These are phyloP conservation scores for Microchrysa polita DNA, from an alignment of 2,888 invertebrate species.

Conservation along the genomic window DNA sequence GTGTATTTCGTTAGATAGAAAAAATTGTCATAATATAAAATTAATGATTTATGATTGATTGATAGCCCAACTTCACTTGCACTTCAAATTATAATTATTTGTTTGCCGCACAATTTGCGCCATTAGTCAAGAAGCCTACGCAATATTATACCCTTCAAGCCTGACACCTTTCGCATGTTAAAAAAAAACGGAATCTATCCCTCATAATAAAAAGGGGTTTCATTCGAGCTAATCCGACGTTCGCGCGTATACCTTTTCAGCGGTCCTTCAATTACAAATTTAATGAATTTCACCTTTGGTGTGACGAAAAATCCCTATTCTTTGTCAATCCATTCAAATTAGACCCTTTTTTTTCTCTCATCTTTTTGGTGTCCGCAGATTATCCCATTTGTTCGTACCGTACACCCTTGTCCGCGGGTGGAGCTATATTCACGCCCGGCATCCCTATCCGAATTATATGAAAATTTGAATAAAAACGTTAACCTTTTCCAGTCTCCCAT, in stretches of 20 bases:
- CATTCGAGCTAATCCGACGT: too few relatives aligned
- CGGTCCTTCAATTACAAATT: background rate
- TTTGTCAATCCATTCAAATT: constrained; percentile 1
- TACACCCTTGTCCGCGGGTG: background rate
- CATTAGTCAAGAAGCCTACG: too few relatives aligned
- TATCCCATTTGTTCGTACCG: background rate
- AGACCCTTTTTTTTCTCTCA: background rate
- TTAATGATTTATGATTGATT: too few relatives aligned
- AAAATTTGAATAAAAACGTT: constrained; percentile 40
- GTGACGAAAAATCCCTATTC: background rate
- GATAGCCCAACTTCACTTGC: too few relatives aligned
- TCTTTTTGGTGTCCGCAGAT: background rate
- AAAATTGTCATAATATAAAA: too few relatives aligned
- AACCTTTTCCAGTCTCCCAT: constrained; percentile 1
- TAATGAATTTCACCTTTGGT: constrained; percentile 9
- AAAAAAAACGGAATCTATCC: too few relatives aligned
- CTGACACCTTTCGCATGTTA: too few relatives aligned
- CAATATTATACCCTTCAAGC: too few relatives aligned
- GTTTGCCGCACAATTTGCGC: too few relatives aligned
- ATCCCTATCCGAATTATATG: constrained; percentile 3
- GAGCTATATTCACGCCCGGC: background rate
- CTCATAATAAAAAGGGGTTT: too few relatives aligned
- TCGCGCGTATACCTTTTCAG: background rate
- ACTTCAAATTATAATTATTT: too few relatives aligned
- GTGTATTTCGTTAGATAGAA: too few relatives aligned